Percentiles rank a stretch among this genome's conserved stretches.
Conservation (phyloP, 2,797 vertebrate genomes). For the Anabas testudineus region DNA sequence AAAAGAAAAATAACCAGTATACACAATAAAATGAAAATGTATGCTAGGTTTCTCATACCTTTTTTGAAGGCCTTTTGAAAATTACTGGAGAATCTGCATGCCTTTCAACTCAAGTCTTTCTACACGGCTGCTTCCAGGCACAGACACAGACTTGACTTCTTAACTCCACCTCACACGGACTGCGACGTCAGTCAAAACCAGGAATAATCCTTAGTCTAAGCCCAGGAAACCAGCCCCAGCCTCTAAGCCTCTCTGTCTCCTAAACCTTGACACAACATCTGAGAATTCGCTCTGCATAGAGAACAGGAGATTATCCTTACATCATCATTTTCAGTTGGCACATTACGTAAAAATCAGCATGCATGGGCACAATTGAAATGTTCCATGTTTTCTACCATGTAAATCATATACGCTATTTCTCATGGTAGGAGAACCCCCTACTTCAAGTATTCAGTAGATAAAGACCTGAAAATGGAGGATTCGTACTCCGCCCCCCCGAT, state of each 20-base stretch:
- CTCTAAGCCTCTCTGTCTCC: slow-evolving; percentile 76
- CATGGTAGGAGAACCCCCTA: slow-evolving; percentile 88
- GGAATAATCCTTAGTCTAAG: slow-evolving; percentile 53
- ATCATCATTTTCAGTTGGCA: slow-evolving; percentile 92
- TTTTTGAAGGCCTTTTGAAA: slow-evolving; percentile 63
- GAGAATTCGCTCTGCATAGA: slow-evolving; percentile 77
- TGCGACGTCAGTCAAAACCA: slow-evolving; percentile 38
- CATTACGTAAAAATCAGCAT: slow-evolving; percentile 89
- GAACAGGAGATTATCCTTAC: slow-evolving; percentile 81
- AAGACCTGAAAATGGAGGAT: slow-evolving; percentile 92
- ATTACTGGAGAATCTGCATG: slow-evolving; percentile 59
- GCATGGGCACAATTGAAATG: slow-evolving; percentile 83
- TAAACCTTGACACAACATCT: slow-evolving; percentile 83
- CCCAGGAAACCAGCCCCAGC: slow-evolving; percentile 63
- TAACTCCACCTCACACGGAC: slow-evolving; percentile 25
- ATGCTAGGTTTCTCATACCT: slow-evolving; percentile 57
- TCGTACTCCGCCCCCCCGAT: slow-evolving; percentile 78
- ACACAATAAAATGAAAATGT: slow-evolving; percentile 73
- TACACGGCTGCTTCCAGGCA: slow-evolving; percentile 61
- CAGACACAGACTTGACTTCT: slow-evolving; percentile 56
- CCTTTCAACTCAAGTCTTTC: slow-evolving; percentile 44
- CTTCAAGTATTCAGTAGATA: slow-evolving; percentile 97
- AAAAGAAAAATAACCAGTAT: slow-evolving; percentile 76
- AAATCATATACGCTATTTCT: slow-evolving; percentile 79
- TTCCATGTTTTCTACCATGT: slow-evolving; percentile 81